These are phyloP conservation scores for Zosterops japonicus DNA, from an alignment of 2,113 vertebrate species.

Conservation along the genomic window DNA sequence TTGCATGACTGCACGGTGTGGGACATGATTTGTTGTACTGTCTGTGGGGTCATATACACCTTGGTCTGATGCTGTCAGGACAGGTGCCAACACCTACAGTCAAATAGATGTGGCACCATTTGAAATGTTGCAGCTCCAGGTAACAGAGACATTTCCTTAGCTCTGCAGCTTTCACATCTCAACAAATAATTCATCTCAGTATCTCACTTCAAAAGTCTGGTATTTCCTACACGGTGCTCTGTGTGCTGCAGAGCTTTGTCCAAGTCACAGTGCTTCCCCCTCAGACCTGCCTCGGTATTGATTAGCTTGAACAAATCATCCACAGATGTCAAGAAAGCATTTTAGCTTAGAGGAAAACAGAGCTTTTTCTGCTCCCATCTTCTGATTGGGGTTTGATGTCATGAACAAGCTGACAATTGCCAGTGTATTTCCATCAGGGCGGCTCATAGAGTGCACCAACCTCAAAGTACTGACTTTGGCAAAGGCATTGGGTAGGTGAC, in stretches of 20 bases:
- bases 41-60: background rate
- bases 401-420: background rate
- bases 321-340: background rate
- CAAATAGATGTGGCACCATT: background rate
- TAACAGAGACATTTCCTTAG: background rate
- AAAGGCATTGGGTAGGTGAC: background rate
- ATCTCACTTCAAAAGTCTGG: background rate
- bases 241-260: fast-evolving
- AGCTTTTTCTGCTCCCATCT: background rate
- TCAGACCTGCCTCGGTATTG: background rate
- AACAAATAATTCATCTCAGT: background rate
- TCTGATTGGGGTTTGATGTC: background rate
- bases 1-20: background rate
- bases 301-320: background rate
- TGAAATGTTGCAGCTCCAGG: background rate
- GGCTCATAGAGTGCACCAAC: background rate
- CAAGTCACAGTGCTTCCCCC: background rate
- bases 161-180: background rate
- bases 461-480: background rate
- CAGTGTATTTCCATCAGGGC: background rate
- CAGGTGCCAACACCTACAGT: fast-evolving
- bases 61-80: background rate
- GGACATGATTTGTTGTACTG: background rate
- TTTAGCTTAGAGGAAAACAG: background rate
- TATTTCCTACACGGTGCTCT: fast-evolving